A percentile compares a stretch with the other conserved stretches of the same genome.
phyloP scores from a whole-genome alignment of 2,888 invertebrate genomes.

The Arctia plantaginis region DNA sequence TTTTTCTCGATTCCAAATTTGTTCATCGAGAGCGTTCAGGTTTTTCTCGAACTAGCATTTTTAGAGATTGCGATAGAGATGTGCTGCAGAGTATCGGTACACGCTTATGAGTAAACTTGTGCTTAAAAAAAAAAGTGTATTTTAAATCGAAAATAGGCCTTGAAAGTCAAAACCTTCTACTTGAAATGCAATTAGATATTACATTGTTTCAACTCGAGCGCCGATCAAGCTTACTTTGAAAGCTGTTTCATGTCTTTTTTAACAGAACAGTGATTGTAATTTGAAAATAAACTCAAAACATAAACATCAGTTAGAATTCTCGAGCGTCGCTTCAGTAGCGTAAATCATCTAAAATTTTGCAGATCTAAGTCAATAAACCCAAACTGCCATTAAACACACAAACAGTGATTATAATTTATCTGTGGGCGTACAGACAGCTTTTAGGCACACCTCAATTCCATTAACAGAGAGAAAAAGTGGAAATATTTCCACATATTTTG shows the following conservation, averaged over 20 bases:
- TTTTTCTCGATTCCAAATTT: conserved; percentile 38
- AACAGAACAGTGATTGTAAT: not conserved
- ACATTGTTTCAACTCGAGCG: not conserved
- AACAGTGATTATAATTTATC: conserved; percentile 7
- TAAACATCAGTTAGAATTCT: not conserved
- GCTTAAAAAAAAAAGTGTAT: not conserved
- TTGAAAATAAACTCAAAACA: not conserved
- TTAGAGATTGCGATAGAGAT: conserved; percentile 7
- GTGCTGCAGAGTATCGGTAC: not conserved
- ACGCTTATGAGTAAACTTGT: not conserved
- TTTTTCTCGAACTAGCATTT: conserved; percentile 19
- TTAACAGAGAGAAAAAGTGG: not conserved
- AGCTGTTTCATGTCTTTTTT: not conserved
- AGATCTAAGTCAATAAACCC: not conserved
- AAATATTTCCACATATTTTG: not conserved
- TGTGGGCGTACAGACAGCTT: not conserved
- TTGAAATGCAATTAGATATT: too few relatives aligned
- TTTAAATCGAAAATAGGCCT: too few relatives aligned
- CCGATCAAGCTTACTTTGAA: not conserved
- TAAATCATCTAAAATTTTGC: not conserved
- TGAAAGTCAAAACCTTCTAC: too few relatives aligned
- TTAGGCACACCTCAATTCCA: not conserved
- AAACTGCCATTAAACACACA: conserved; percentile 11
- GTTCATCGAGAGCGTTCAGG: conserved; percentile 19
- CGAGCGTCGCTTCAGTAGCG: not conserved